These are phyloP conservation scores for Microtus ochrogaster DNA, from an alignment of 2,113 vertebrate genomes.

Conservation along the genomic window DNA sequence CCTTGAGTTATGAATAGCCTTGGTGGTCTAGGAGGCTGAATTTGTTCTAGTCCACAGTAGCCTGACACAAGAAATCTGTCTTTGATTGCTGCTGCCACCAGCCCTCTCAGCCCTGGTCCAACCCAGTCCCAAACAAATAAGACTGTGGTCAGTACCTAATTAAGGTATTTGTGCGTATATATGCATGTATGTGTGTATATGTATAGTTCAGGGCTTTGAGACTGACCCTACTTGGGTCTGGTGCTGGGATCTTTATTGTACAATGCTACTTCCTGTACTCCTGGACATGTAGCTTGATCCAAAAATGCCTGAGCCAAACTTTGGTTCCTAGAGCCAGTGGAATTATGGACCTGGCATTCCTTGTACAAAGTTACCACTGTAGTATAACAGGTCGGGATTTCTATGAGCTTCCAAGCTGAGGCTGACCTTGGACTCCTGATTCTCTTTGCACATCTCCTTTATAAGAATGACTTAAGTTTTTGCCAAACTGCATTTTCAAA, in stretches of 20 bases:
- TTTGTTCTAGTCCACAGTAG: not conserved
- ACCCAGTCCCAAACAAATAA: not conserved
- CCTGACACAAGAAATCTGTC: not conserved
- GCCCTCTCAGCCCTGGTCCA: not conserved
- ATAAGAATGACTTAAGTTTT: not conserved
- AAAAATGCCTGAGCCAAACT: not conserved
- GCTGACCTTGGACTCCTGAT: not conserved
- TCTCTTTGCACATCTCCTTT: too few relatives aligned
- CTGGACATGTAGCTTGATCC: not conserved
- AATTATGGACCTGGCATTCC: not conserved
- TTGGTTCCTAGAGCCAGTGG: not conserved
- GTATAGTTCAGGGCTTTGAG: too few relatives aligned
- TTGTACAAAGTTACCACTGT: not conserved
- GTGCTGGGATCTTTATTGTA: not conserved
- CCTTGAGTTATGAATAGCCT: not conserved
- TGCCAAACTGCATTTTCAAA: slow-evolving; percentile 57
- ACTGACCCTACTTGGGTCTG: not conserved
- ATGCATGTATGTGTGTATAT: not conserved
- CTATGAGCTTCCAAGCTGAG: not conserved
- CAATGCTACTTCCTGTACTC: not conserved
- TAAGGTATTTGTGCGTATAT: rapidly evolving
- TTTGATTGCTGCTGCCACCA: not conserved
- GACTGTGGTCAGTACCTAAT: not conserved
- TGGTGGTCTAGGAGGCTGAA: not conserved
- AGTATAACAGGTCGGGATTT: not conserved